Evolutionary conservation across 2,888 invertebrate species (phyloP).

Genomic region (Pachliopta kotzebuea): DNA sequence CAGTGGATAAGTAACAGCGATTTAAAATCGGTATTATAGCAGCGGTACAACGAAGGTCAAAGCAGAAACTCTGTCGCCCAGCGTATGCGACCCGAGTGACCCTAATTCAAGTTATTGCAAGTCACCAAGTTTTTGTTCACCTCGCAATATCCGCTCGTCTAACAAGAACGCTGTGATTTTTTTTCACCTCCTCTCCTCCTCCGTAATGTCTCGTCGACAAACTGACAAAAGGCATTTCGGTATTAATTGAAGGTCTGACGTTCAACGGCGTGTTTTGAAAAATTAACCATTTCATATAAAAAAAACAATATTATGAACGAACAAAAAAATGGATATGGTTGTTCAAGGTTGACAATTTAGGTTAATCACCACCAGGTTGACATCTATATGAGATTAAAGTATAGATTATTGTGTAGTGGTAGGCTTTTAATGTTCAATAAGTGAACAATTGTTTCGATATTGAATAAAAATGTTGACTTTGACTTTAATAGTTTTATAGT

Average conservation of each 20-base stretch:
- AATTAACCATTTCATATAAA: too few relatives aligned
- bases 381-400: too few relatives aligned
- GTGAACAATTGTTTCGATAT: too few relatives aligned
- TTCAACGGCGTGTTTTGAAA: background rate
- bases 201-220: constrained; percentile 16
- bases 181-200: constrained; percentile 11
- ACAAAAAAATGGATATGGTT: too few relatives aligned
- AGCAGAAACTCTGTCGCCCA: constrained; percentile 26
- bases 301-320: too few relatives aligned
- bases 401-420: too few relatives aligned
- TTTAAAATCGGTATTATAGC: constrained; percentile 6
- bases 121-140: constrained; percentile 38
- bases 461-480: too few relatives aligned
- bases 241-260: constrained; percentile 16
- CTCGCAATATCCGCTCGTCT: constrained; percentile 37
- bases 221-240: constrained; percentile 11
- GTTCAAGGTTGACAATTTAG: too few relatives aligned
- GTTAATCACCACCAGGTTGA: too few relatives aligned
- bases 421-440: too few relatives aligned
- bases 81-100: constrained; percentile 35
- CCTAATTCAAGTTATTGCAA: constrained; percentile 35
- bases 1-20: background rate
- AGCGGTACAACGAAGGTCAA: constrained; percentile 8
- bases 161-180: constrained; percentile 31
- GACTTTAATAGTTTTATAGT: too few relatives aligned